Evolutionary conservation across 1,140 invertebrate species (phyloP).

Genomic region (Uloborus diversus): DNA sequence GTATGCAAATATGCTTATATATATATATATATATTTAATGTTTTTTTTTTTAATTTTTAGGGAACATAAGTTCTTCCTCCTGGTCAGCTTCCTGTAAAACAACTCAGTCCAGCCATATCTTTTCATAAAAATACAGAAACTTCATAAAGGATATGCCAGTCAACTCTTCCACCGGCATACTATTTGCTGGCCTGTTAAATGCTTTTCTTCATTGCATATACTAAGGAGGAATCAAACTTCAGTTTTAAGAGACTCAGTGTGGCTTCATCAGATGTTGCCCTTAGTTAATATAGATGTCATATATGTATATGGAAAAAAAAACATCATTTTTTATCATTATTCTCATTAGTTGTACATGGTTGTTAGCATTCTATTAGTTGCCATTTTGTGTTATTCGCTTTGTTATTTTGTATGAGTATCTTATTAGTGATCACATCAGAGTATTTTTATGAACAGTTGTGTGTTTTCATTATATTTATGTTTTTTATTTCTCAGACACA

Average conservation of each 20-base stretch:
- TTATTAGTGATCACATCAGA: slow-evolving; percentile 39
- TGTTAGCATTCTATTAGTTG: slow-evolving; percentile 47
- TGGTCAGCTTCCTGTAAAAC: slow-evolving; percentile 44
- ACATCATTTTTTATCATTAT: slow-evolving; percentile 24
- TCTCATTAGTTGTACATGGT: slow-evolving; percentile 54
- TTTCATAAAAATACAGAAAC: too few species aligned
- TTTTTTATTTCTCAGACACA: slow-evolving; percentile 45
- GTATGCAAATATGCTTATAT: not conserved
- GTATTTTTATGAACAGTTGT: slow-evolving; percentile 37
- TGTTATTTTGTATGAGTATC: slow-evolving; percentile 31
- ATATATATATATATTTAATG: not conserved
- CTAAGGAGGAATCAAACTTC: slow-evolving; percentile 39
- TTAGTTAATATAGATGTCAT: slow-evolving; percentile 49
- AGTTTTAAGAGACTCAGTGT: slow-evolving; percentile 36
- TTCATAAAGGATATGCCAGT: slow-evolving; percentile 48
- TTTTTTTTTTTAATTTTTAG: not conserved
- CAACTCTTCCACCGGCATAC: slow-evolving; percentile 42
- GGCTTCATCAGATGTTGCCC: slow-evolving; percentile 41
- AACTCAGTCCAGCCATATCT: slow-evolving; percentile 47
- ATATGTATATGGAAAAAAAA: slow-evolving; percentile 41
- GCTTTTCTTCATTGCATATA: slow-evolving; percentile 28
- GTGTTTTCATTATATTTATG: slow-evolving; percentile 54
- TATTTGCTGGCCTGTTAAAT: slow-evolving; percentile 35
- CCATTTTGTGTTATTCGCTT: slow-evolving; percentile 39
- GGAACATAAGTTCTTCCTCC: slow-evolving; percentile 43